Conservation (phyloP, 1,140 invertebrate genomes). For the Hylaeus volcanicus region DNA sequence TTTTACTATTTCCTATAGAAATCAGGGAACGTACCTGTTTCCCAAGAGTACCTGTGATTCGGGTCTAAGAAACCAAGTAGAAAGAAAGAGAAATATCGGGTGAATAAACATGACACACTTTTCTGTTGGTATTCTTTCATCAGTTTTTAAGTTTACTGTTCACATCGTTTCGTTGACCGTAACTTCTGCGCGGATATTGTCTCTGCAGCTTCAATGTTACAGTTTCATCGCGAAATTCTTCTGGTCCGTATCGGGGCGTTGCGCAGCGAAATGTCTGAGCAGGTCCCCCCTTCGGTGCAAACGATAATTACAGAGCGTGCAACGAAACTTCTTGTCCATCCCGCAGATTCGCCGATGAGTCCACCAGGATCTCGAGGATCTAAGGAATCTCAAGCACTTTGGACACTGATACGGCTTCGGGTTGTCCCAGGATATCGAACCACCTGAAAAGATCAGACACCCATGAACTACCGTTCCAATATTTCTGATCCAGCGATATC, state of each 20-base stretch:
- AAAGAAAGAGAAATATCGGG: neutral
- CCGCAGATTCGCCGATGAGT: slow-evolving; percentile 72
- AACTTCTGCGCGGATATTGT: neutral
- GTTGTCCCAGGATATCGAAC: slow-evolving; percentile 6
- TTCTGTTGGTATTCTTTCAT: neutral
- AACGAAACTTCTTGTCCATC: slow-evolving; percentile 79
- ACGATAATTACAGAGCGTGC: slow-evolving; percentile 76
- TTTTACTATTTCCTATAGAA: neutral
- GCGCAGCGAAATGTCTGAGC: slow-evolving; percentile 75
- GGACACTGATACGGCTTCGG: slow-evolving; percentile 55
- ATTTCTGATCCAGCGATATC: neutral
- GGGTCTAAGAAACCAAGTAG: neutral
- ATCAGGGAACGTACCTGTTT: slow-evolving; percentile 1
- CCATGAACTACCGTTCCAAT: slow-evolving; percentile 64
- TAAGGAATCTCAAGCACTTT: slow-evolving; percentile 66
- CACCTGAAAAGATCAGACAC: slow-evolving; percentile 69
- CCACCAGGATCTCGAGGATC: slow-evolving; percentile 50
- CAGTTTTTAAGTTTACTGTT: slow-evolving; percentile 7
- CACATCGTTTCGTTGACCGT: neutral
- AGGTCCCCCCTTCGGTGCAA: slow-evolving; percentile 80
- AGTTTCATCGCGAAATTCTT: neutral
- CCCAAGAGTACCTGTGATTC: neutral
- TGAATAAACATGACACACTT: slow-evolving; percentile 21
- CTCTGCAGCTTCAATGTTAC: too few species aligned
- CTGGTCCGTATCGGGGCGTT: slow-evolving; percentile 69